These are phyloP conservation scores for Nannobrachium achirus DNA, from an alignment of 2,113 vertebrate genomes.

Conservation along the genomic window DNA sequence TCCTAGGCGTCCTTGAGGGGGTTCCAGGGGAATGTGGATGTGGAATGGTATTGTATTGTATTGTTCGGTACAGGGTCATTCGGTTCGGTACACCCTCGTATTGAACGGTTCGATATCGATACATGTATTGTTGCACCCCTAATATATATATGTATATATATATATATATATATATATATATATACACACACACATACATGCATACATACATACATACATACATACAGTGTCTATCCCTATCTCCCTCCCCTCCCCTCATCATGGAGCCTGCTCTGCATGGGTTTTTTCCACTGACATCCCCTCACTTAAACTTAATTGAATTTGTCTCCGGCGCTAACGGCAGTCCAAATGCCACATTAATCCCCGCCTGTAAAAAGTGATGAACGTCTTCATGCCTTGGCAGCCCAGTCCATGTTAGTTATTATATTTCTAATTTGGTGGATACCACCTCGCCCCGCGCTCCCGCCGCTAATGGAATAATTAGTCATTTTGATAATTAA, in stretches of 20 bases:
- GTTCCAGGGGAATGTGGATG: no score
- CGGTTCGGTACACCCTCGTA: no score
- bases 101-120: no score
- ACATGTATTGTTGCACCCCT: no score
- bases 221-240: background rate
- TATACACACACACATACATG: no score
- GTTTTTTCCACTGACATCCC: constrained; percentile 83
- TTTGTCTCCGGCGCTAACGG: constrained; percentile 95
- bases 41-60: no score
- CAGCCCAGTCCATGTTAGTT: constrained; percentile 94
- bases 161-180: no score
- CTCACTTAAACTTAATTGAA: constrained; percentile 95
- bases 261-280: constrained; percentile 68
- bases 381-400: constrained; percentile 97
- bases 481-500: constrained; percentile 99
- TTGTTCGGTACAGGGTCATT: no score
- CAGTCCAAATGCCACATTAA: constrained; percentile 97
- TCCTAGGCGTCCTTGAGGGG: no score
- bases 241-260: constrained; percentile 13
- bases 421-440: constrained; percentile 96
- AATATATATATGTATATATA: no score
- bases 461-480: constrained; percentile 95
- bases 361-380: constrained; percentile 93
- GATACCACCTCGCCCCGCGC: constrained; percentile 92
- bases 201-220: no score